Base-by-base conservation (phyloP, 1,140 invertebrate species). In the Lordiphosa mommai region DNA sequence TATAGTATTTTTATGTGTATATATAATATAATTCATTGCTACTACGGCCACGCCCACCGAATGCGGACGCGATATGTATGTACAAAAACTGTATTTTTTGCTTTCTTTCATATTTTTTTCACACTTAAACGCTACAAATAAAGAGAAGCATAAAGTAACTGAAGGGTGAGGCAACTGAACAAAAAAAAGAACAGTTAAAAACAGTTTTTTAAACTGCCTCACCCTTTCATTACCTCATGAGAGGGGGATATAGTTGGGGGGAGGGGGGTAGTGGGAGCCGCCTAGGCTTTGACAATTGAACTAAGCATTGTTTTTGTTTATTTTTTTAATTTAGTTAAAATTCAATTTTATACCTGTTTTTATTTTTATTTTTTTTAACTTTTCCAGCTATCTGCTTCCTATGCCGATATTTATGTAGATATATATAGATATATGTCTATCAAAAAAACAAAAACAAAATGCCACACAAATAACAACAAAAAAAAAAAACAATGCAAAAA, bases 21-120 rank as follows among this genome's bases (percentile, higher is more conserved):
- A 32, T 63, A 20, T 65, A 40, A 27, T 27, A 27, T 5, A 30
- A 47, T 51, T 16, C 61, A 68, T 51, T 74, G 70, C 74, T 73
- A 57, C 60, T 73, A 48, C 32, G 48, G 72, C 67, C 67, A 79
- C 72, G 72, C 73, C 73, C 73, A 61, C 53, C 60, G 66, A 57
- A 72, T 70, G 51, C 61, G 69, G 70, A 57, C 63, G 68, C 77
- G 77, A 84, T 84, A 84, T 84, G 77, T 84, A 84, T 84, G 36
- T 84, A 82, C 77, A 84, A 69, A 72, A 66, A 43, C 23, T 77
- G 77, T 82, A 84, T 82, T 84, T 82, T 82, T 82, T 82, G 67
- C 77, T 82, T 82, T 80, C 76, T 80, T 56, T 46, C 36, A 16
- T 51, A 40, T 13, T 32, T 53, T 36, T 20, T 14, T 12, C 30